Evolutionary conservation across 1,140 invertebrate genomes (phyloP).

Genomic region (Trichonephila inaurata): DNA sequence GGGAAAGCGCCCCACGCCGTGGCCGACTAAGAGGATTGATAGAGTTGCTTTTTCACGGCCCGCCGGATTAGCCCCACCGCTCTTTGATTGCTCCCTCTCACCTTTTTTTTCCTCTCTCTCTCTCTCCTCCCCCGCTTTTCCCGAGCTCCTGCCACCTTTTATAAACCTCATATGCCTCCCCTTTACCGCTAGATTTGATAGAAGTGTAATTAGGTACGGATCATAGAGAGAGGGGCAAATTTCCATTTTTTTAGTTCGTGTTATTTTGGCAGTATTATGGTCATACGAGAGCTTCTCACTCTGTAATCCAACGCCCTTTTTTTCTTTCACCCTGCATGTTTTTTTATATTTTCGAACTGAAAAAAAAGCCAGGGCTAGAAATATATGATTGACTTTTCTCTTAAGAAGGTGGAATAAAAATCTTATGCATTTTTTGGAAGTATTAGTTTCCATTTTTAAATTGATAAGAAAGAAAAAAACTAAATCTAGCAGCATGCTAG

Average conservation of each 20-base stretch:
- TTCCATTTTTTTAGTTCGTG: neutral
- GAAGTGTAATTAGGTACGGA: constrained; percentile 54
- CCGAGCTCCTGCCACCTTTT: neutral
- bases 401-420: too few species aligned
- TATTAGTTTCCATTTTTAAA: too few species aligned
- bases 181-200: neutral
- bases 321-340: too few species aligned
- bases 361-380: too few species aligned
- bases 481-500: too few species aligned
- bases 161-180: neutral
- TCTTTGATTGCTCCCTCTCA: constrained; percentile 19
- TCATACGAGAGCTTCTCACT: neutral
- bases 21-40: constrained; percentile 62
- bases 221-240: neutral
- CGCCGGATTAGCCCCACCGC: constrained; percentile 30
- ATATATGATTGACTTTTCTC: too few species aligned
- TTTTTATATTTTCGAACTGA: too few species aligned
- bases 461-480: too few species aligned
- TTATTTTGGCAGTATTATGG: neutral
- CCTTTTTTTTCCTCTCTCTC: too few species aligned
- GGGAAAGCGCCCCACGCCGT: constrained; percentile 15
- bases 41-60: constrained; percentile 26
- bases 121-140: neutral
- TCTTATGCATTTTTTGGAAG: too few species aligned
- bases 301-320: too few species aligned